Percentiles rank a stretch among this genome's conserved stretches.
phyloP scores from a whole-genome alignment of 2,797 vertebrate genomes.

The Buphagus erythrorhynchus region DNA sequence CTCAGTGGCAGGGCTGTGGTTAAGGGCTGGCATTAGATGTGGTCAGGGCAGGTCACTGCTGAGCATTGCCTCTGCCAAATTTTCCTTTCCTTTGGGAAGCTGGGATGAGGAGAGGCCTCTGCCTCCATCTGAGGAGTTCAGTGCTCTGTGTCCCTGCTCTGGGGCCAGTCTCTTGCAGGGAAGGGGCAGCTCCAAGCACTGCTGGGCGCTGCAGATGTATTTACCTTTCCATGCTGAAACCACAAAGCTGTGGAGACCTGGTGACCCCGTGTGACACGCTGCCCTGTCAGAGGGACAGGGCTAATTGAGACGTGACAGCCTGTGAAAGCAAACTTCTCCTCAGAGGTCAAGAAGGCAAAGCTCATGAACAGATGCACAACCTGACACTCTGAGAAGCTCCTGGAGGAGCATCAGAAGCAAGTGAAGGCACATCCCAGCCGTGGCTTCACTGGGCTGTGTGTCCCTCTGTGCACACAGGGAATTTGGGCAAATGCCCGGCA shows the following conservation, averaged over 20 bases:
- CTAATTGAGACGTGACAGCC: slow-evolving; percentile 19
- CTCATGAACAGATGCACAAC: not conserved
- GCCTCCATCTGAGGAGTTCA: not conserved
- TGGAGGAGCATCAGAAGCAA: not conserved
- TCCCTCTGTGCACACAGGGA: not conserved
- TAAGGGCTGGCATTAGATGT: not conserved
- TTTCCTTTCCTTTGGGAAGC: not conserved
- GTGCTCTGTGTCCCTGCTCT: not conserved
- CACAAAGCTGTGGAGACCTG: not conserved
- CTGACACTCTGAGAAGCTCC: not conserved
- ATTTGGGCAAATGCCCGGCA: not conserved
- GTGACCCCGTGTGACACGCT: not conserved
- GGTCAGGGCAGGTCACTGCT: not conserved
- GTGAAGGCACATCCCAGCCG: accelerated
- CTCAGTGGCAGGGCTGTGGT: not conserved
- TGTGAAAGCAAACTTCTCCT: not conserved
- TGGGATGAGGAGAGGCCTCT: not conserved
- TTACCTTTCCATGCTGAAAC: not conserved
- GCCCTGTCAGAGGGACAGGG: not conserved
- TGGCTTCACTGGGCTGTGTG: not conserved
- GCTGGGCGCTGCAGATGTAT: not conserved
- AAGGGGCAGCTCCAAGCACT: not conserved
- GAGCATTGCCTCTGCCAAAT: not conserved
- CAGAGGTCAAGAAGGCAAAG: not conserved
- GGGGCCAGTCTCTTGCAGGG: not conserved